These are phyloP conservation scores for Benitochromis conjunctus DNA, from an alignment of 2,113 vertebrate species.

Conservation along the genomic window DNA sequence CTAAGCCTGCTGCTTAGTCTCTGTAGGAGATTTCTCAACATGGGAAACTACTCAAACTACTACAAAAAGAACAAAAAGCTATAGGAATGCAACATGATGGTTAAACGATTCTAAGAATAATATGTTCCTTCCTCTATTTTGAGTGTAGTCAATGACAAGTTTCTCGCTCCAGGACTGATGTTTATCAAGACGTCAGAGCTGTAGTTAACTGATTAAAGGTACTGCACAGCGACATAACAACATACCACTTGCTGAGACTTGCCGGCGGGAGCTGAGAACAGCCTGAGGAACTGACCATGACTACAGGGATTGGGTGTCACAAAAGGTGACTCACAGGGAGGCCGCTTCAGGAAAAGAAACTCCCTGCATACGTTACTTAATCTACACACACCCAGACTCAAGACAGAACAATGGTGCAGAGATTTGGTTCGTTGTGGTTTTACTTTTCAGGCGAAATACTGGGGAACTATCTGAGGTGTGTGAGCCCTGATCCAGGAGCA, in stretches of 20 bases:
- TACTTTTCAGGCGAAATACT: not conserved
- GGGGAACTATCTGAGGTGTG: not conserved
- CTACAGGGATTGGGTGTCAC: constrained; percentile 34
- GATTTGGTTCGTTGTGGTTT: constrained; percentile 12
- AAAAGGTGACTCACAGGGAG: constrained; percentile 44
- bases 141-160: not conserved
- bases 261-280: not conserved
- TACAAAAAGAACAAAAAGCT: not conserved
- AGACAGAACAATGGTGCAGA: constrained; percentile 32
- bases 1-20: not conserved
- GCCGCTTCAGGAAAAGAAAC: constrained; percentile 48
- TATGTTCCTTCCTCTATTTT: not conserved
- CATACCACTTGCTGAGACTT: constrained; percentile 24
- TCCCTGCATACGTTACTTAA: constrained; percentile 35
- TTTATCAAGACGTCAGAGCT: not conserved
- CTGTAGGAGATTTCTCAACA: not conserved
- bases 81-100: not conserved
- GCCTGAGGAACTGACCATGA: constrained; percentile 6
- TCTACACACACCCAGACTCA: constrained; percentile 51
- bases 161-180: not conserved
- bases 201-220: not conserved
- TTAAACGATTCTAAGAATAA: not conserved
- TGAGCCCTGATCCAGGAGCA: not conserved
- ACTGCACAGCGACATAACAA: not conserved
- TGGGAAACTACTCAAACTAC: not conserved